phyloP scores from a whole-genome alignment of 37 sponge, comb jelly and placozoan genomes.

The Hormiphora californensis region DNA sequence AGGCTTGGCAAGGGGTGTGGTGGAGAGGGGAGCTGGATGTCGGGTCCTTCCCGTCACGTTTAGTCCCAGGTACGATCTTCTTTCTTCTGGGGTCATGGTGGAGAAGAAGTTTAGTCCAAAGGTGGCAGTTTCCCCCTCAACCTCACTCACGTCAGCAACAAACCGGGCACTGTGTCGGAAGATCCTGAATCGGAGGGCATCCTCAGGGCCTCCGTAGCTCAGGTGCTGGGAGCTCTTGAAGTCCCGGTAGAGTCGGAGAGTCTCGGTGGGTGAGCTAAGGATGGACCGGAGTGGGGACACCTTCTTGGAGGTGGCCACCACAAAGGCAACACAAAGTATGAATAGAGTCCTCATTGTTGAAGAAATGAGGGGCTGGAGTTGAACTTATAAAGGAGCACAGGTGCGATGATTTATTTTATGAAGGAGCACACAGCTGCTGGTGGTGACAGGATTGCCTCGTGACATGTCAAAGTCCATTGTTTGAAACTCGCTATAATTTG shows the following conservation, averaged over 20 bases:
- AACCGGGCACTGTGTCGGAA: neutral
- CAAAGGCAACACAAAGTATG: neutral
- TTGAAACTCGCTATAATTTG: no score
- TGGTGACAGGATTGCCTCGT: no score
- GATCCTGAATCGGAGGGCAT: neutral
- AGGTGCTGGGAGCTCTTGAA: neutral
- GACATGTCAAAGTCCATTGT: no score
- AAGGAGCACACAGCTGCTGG: no score
- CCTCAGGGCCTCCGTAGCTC: neutral
- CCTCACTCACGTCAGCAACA: neutral
- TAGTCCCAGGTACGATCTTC: neutral
- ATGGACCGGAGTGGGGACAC: neutral
- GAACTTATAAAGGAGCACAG: no score
- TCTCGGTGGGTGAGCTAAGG: neutral
- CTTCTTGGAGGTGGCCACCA: neutral
- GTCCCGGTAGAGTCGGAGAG: neutral
- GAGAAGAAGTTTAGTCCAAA: constrained; percentile 48
- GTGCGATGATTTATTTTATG: no score
- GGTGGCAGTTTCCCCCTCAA: neutral
- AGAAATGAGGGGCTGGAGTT: no score
- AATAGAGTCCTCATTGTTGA: no score
- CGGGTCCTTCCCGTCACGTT: neutral
- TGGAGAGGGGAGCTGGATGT: neutral
- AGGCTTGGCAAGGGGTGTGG: neutral
- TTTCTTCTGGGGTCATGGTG: neutral